Evolutionary conservation across 2,888 invertebrate genomes (phyloP).

Genomic region (Hirudinaria manillensis): DNA sequence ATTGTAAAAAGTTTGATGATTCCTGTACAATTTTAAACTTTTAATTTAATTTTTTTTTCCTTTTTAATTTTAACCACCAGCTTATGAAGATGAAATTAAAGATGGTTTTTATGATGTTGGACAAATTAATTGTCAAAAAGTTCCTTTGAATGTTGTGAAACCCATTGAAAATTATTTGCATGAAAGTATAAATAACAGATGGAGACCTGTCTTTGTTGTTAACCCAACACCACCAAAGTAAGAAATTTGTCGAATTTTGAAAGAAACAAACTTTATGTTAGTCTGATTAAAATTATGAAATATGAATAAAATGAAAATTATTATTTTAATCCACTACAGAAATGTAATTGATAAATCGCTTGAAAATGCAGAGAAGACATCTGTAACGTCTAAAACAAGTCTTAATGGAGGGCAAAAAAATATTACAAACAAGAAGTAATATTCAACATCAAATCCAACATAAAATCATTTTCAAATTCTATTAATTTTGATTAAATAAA

Average conservation of each 20-base stretch:
- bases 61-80: neutral
- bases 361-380: conserved; percentile 1
- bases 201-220: conserved; percentile 24
- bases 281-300: no score
- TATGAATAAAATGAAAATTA: no score
- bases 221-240: neutral
- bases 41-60: no score
- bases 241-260: neutral
- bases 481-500: no score
- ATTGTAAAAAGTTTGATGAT: no score
- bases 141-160: neutral
- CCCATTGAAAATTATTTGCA: neutral
- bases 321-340: neutral
- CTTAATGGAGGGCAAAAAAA: no score
- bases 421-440: no score
- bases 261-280: no score
- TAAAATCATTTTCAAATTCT: no score
- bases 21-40: no score
- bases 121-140: neutral
- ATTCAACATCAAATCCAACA: no score
- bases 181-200: neutral
- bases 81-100: conserved; percentile 15
- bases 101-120: conserved; percentile 27
- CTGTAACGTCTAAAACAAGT: no score
- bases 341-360: neutral